phyloP scores from a whole-genome alignment of 2,888 invertebrate species.

The Adineta ricciae region DNA sequence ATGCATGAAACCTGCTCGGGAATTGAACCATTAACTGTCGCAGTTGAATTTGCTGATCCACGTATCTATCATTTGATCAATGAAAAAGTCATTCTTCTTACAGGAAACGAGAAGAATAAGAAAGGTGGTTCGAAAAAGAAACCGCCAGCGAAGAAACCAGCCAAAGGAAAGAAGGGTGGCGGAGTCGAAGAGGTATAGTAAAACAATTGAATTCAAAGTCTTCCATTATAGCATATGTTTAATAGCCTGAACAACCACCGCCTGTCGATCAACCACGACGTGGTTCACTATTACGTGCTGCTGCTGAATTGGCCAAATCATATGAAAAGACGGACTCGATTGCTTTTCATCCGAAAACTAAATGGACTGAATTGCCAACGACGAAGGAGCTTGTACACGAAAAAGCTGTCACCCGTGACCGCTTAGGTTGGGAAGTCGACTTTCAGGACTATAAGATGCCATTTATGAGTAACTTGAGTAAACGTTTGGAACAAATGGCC shows the following conservation, averaged over 20 bases:
- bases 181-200: too few species aligned
- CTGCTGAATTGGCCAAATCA: slow-evolving; percentile 22
- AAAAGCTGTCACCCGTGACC: slow-evolving; percentile 40
- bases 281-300: slow-evolving; percentile 24
- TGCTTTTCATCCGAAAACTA: slow-evolving; percentile 25
- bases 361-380: slow-evolving; percentile 42
- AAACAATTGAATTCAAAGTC: too few species aligned
- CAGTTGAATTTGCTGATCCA: slow-evolving; percentile 45
- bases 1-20: slow-evolving; percentile 47
- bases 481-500: slow-evolving; percentile 29
- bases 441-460: slow-evolving; percentile 40
- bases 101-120: not conserved
- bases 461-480: slow-evolving; percentile 32
- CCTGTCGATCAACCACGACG: slow-evolving; percentile 19
- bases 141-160: not conserved
- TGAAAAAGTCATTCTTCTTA: slow-evolving; percentile 39
- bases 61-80: slow-evolving; percentile 44
- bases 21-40: slow-evolving; percentile 34
- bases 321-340: slow-evolving; percentile 18
- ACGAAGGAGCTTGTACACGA: slow-evolving; percentile 43
- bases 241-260: not conserved
- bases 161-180: slow-evolving; percentile 21
- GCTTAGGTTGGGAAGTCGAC: slow-evolving; percentile 50
- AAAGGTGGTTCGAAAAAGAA: slow-evolving; percentile 14
- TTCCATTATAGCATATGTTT: not conserved